Percentiles rank a stretch among this genome's conserved stretches.
Conservation (phyloP, 2,113 vertebrate species). For the Percopsis transmontana region DNA sequence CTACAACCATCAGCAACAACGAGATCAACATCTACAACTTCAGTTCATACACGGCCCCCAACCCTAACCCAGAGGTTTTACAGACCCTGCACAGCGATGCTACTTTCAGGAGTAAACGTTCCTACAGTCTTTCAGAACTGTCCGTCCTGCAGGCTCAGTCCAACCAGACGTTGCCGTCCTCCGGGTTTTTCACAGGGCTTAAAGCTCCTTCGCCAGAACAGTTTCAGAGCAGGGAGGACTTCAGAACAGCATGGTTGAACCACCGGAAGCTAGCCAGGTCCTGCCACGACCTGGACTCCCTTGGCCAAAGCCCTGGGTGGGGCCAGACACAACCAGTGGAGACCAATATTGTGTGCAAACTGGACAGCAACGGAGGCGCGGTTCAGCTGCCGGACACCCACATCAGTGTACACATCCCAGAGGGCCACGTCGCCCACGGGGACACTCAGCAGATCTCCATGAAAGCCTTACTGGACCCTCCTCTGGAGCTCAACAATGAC, state of each 20-base stretch:
- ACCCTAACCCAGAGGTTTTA: constrained; percentile 59
- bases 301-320: constrained; percentile 95
- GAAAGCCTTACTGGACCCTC: constrained; percentile 92
- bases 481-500: constrained; percentile 91
- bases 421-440: constrained; percentile 87
- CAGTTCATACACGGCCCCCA: constrained; percentile 65
- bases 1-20: constrained; percentile 58
- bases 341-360: constrained; percentile 89
- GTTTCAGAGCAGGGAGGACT: constrained; percentile 95
- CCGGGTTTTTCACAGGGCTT: constrained; percentile 84
- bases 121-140: constrained; percentile 94
- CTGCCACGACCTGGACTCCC: constrained; percentile 91
- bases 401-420: constrained; percentile 89
- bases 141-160: constrained; percentile 90
- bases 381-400: constrained; percentile 93
- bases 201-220: constrained; percentile 92
- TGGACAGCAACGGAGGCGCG: constrained; percentile 88
- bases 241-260: constrained; percentile 92
- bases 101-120: constrained; percentile 93
- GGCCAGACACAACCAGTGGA: constrained; percentile 97
- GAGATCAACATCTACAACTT: constrained; percentile 77
- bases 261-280: constrained; percentile 94
- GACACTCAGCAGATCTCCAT: constrained; percentile 92
- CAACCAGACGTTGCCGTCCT: constrained; percentile 64
- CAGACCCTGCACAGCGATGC: constrained; percentile 80